Evolutionary conservation across 2,797 vertebrate species (phyloP).

Genomic region (Perdix hodgsoniae): DNA sequence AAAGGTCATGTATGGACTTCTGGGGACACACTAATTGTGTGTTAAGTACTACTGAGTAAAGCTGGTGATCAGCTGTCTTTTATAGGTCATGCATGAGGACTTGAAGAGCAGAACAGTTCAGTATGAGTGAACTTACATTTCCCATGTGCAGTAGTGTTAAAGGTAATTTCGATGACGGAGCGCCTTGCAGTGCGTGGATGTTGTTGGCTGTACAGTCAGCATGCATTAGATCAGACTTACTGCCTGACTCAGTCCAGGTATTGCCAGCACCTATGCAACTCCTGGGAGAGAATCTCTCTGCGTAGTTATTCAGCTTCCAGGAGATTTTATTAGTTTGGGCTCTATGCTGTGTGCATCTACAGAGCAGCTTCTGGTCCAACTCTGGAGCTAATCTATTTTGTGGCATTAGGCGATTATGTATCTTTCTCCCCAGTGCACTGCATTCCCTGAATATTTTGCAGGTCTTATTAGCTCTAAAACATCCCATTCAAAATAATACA

Average conservation of each 20-base stretch:
- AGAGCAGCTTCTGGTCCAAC: conserved; percentile 19
- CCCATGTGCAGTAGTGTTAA: background rate
- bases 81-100: background rate
- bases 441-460: conserved; percentile 24
- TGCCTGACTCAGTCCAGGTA: conserved; percentile 41
- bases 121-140: fast-evolving
- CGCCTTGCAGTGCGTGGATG: background rate
- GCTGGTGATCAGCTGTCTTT: background rate
- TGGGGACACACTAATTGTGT: background rate
- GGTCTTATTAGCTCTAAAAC: conserved; percentile 36
- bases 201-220: background rate
- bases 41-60: fast-evolving
- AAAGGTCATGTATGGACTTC: fast-evolving
- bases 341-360: conserved; percentile 28
- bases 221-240: conserved; percentile 22
- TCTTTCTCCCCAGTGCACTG: background rate
- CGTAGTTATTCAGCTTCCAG: conserved; percentile 37
- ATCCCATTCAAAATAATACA: background rate
- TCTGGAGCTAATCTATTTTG: conserved; percentile 10
- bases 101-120: background rate
- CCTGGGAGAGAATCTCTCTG: conserved; percentile 47
- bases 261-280: background rate
- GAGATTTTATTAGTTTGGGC: conserved; percentile 53
- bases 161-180: background rate
- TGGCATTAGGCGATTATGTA: background rate